Percentiles rank a stretch among this genome's conserved stretches.
These are phyloP conservation scores for Pangasius macronema DNA, from an alignment of 2,797 vertebrate genomes.

Conservation along the genomic window DNA sequence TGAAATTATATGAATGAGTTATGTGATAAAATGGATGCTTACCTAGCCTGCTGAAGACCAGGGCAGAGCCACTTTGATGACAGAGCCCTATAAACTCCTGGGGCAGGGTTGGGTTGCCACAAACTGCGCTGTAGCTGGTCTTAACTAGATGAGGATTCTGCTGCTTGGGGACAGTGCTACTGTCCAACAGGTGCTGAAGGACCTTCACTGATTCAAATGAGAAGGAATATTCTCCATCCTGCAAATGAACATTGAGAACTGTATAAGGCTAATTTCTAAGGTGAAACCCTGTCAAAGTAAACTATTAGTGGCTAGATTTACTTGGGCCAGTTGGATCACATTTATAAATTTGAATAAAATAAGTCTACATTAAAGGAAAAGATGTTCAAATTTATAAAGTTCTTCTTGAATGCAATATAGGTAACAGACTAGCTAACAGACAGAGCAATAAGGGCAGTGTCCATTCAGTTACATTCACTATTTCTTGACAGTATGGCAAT, in stretches of 20 bases:
- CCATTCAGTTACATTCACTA: not conserved
- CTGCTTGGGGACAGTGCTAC: constrained; percentile 10
- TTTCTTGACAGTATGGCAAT: not conserved
- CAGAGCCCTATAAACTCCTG: constrained; percentile 74
- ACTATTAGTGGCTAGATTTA: not conserved
- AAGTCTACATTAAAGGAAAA: not conserved
- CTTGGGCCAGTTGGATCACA: not conserved
- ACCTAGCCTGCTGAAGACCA: constrained; percentile 73
- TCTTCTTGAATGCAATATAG: not conserved
- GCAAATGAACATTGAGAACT: constrained; percentile 7
- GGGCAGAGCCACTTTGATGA: constrained; percentile 61
- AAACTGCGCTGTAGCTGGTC: constrained; percentile 59
- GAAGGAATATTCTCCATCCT: constrained; percentile 76
- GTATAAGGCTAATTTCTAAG: not conserved
- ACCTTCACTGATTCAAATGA: constrained; percentile 72
- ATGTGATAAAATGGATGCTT: constrained; percentile 29
- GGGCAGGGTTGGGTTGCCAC: constrained; percentile 71
- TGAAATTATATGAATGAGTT: not conserved
- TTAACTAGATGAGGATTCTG: constrained; percentile 63
- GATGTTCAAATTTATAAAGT: not conserved
- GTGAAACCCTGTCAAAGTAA: not conserved
- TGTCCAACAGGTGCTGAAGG: constrained; percentile 68
- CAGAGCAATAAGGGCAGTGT: not conserved
- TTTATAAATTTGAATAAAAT: not conserved
- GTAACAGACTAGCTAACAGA: too few species aligned